Base-by-base conservation (phyloP, 35 echinoderm and acorn worm species). In the Eucidaris tribuloides region DNA sequence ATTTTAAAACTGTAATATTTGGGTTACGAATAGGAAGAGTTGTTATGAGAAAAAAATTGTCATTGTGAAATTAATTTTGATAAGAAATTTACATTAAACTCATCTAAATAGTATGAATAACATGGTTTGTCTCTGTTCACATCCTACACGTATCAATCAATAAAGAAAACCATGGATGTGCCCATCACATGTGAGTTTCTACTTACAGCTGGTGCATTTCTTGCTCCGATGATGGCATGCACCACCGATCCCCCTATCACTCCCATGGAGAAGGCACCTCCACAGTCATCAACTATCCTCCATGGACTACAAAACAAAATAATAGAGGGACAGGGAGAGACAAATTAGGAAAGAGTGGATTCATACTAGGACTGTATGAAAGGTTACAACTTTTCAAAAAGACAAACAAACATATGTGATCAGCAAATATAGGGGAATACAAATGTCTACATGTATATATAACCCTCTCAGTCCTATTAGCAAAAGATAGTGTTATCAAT, bases 211-310 rank as follows among this genome's bases (percentile, higher is more conserved):
- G 94, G 94, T 83, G 94, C 94, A 92, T 97, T 97, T 41, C 94
- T 85, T 46, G 94, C 94, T 92, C 94, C 94, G 31, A 97, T 58
- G 44, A 97, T 86, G 50, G 94, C 63, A 80, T 97, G 94, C 17
- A 97, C 85, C n/a, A 97, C 78, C 43, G 81, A 91, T 38, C 94
- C 94, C 57, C 94, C 94, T 35, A 97, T 97, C 36, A 82, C 88
- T 5, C 94, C 94, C 94, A 97, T 97, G 11, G 94, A 97, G 62
- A 97, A 97, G 31, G 94, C 94, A 50, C 94, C 94, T 38, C 94
- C 94, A 82, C 94, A 97, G 42, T 97, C 94, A 79, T 97, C 94
- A 20, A 97, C 90, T 89, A 97, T 97, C 66, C 94, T 78, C 94
- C 94, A 97, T 52, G 94, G 94, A 79, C 94, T 97, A 42, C 24